Percentiles rank a stretch among this genome's conserved stretches.
Conservation (phyloP, 1,140 invertebrate genomes). For the Cotesia glomerata region DNA sequence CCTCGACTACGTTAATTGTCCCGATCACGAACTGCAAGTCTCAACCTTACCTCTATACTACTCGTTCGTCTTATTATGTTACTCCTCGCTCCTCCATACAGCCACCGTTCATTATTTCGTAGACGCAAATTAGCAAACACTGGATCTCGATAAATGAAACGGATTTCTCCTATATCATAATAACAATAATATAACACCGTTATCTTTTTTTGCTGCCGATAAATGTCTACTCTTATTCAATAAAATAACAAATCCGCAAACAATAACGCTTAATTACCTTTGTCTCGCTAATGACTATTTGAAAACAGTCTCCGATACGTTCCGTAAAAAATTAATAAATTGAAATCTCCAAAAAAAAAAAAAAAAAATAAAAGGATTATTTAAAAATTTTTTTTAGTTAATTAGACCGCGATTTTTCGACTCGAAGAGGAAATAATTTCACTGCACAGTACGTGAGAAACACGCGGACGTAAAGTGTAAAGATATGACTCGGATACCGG, state of each 20-base stretch:
- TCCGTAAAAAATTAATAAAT: no score
- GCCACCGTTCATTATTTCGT: background rate
- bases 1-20: conserved; percentile 21
- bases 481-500: conserved; percentile 24
- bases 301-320: no score
- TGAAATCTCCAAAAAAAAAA: background rate
- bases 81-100: background rate
- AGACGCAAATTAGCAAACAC: background rate
- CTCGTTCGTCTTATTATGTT: background rate
- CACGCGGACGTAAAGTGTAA: conserved; percentile 38
- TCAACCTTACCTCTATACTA: background rate
- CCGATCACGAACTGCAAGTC: conserved; percentile 17
- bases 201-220: background rate
- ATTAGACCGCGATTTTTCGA: background rate
- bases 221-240: background rate
- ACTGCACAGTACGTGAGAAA: conserved; percentile 42
- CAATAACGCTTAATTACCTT: no score
- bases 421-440: background rate
- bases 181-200: background rate
- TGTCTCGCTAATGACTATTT: no score
- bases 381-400: background rate
- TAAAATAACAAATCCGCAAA: background rate
- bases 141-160: background rate
- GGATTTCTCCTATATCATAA: background rate
- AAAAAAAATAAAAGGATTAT: background rate